A percentile compares a stretch with the other conserved stretches of the same genome.
These are phyloP conservation scores for Macaria liturata DNA, from an alignment of 2,888 invertebrate genomes.

Conservation along the genomic window DNA sequence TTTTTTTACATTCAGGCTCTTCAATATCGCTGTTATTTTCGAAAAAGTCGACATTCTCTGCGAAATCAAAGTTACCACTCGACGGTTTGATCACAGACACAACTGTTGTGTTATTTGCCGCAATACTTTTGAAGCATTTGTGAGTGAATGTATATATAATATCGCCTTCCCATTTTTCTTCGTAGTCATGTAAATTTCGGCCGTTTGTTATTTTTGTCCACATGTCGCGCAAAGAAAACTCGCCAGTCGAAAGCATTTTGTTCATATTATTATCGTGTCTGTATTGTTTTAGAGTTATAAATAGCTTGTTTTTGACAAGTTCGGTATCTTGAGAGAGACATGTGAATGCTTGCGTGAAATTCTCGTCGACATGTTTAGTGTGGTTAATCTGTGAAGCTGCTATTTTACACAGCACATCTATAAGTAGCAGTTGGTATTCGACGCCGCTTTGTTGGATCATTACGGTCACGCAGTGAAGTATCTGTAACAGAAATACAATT, in stretches of 20 bases:
- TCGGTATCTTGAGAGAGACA: conserved; percentile 42
- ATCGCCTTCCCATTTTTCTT: conserved; percentile 13
- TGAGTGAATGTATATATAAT: conserved; percentile 29
- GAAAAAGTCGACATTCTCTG: conserved; percentile 54
- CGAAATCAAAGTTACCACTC: conserved; percentile 60
- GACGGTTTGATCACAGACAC: conserved; percentile 5
- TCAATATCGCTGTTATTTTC: conserved; percentile 44
- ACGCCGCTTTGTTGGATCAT: conserved; percentile 49
- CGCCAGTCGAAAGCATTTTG: conserved; percentile 41
- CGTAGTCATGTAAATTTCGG: conserved; percentile 15
- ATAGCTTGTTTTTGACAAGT: conserved; percentile 43
- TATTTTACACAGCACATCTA: conserved; percentile 54
- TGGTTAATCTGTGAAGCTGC: conserved; percentile 39
- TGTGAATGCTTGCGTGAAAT: conserved; percentile 42
- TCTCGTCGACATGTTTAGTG: conserved; percentile 40
- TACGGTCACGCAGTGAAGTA: conserved; percentile 53
- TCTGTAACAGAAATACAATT: conserved; percentile 40
- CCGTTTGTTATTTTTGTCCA: conserved; percentile 38
- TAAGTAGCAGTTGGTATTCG: conserved; percentile 53
- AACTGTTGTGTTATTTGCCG: conserved; percentile 8
- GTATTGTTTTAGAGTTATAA: conserved; percentile 35
- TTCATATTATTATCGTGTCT: conserved; percentile 38
- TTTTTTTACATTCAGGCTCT: conserved; percentile 62
- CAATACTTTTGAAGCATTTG: conserved; percentile 26
- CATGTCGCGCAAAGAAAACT: conserved; percentile 38